phyloP scores from a whole-genome alignment of 2,888 invertebrate species.

The Leptopilina drosophilae region DNA sequence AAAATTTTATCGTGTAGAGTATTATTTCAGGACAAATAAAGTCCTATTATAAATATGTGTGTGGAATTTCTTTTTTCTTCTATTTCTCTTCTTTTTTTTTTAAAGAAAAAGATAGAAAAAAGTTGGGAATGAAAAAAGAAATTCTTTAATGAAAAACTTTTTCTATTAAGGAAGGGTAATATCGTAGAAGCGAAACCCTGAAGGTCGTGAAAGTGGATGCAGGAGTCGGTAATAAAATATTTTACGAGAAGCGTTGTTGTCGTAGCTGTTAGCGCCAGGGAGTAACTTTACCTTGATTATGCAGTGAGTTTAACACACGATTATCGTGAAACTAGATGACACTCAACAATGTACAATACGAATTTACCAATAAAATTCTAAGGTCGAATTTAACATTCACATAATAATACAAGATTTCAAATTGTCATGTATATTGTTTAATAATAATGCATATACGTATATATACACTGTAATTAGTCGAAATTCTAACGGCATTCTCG shows the following conservation, averaged over 20 bases:
- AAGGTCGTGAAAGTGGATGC: slow-evolving; percentile 43
- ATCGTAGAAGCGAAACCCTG: neutral
- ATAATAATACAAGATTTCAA: neutral
- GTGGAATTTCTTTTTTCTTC: neutral
- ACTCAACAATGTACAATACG: neutral
- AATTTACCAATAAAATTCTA: slow-evolving; percentile 41
- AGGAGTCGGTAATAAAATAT: slow-evolving; percentile 54
- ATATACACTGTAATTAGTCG: neutral
- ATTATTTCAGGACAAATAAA: neutral
- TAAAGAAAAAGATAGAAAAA: neutral
- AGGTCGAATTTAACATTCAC: slow-evolving; percentile 41
- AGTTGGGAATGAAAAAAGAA: neutral
- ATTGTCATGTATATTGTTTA: neutral
- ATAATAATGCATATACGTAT: neutral
- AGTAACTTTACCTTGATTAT: slow-evolving; percentile 55
- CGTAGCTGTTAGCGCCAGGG: slow-evolving; percentile 54
- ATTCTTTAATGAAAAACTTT: slow-evolving; percentile 15
- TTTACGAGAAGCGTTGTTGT: slow-evolving; percentile 56
- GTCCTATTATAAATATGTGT: neutral
- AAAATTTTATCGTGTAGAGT: neutral
- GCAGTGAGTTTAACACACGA: slow-evolving; percentile 30
- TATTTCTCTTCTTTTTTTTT: too few species aligned
- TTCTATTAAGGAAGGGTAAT: slow-evolving; percentile 26
- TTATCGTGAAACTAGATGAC: slow-evolving; percentile 10
- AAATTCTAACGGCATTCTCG: neutral